Evolutionary conservation across 2,888 invertebrate genomes (phyloP).

Genomic region (Lasioglossum villosulum): DNA sequence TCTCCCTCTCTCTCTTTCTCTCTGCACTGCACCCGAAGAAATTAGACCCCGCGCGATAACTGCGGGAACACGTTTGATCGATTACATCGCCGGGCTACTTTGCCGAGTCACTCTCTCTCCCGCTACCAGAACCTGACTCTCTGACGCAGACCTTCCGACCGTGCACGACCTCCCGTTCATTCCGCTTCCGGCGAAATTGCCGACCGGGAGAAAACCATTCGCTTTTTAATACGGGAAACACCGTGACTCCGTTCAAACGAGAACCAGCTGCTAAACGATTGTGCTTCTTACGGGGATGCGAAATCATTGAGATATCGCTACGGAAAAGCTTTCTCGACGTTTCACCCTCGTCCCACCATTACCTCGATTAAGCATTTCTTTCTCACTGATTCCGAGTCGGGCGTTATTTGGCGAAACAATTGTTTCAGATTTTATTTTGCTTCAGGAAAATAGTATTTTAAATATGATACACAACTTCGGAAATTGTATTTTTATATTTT

Average conservation of each 20-base stretch:
- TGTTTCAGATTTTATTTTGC: too few species aligned
- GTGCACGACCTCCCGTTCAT: not conserved
- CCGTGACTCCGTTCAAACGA: not conserved
- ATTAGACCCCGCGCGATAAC: slow-evolving; percentile 10
- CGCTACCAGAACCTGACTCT: not conserved
- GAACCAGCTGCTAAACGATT: not conserved
- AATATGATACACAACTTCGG: too few species aligned
- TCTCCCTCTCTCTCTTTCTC: too few species aligned
- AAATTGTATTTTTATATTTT: too few species aligned
- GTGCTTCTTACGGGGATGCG: not conserved
- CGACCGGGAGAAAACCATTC: not conserved
- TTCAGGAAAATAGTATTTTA: too few species aligned
- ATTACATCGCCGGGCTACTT: not conserved
- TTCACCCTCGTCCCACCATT: not conserved
- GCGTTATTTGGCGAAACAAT: too few species aligned
- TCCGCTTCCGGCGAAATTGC: not conserved
- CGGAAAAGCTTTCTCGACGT: not conserved
- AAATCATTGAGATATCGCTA: not conserved
- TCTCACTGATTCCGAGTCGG: not conserved
- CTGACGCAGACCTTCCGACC: not conserved
- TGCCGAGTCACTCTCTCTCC: not conserved
- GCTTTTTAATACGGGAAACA: not conserved
- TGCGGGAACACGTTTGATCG: not conserved
- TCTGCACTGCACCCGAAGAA: slow-evolving; percentile 1
- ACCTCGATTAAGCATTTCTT: not conserved